Base-by-base conservation (phyloP, 1,140 invertebrate genomes). In the Danaus plexippus region DNA sequence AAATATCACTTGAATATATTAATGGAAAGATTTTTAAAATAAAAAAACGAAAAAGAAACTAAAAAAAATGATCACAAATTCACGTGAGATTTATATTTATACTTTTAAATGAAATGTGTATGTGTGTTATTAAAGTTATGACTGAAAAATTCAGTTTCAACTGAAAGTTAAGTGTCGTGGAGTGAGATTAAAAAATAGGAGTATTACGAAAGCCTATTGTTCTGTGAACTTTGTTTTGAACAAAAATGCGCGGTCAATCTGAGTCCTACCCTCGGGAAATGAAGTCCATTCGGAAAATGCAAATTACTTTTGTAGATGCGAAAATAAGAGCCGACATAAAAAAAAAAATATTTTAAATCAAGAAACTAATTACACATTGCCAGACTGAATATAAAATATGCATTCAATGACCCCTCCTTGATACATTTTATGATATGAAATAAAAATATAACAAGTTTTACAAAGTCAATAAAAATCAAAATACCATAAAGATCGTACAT, bases 201-300 rank as follows among this genome's bases (percentile, higher is more conserved):
- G 18, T 68, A 53, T 64, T 59, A 54, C 54, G 48, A 57, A 50
- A 49, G 47, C 52, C 59, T 49, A 64, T 73, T 67, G 65, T 66
- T 66, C 57, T 55, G 57, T 40, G 52, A 57, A 57, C 52, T 47
- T 50, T 56, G 49, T 52, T 50, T 49, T 47, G 42, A 54, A 55
- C 58, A 67, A 69, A 69, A 67, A 71, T 64, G 52, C 47, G 43
- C 59, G 59, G 66, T 60, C 66, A 68, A 60, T 60, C 66, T 58
- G 53, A 64, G 53, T 46, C 47, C 40, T 43, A 18, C 63, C 54
- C 57, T 40, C 10, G 63, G 63, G 57, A 59, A 59, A 57, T 64
- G 60, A 62, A 63, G 61, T 59, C 64, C 57, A 64, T 71, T 71
- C 58, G 57, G 43, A 66, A 66, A 68, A 71, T 63, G 60, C 59